phyloP scores from a whole-genome alignment of 2,797 vertebrate species.

The Bradypodion ventrale region DNA sequence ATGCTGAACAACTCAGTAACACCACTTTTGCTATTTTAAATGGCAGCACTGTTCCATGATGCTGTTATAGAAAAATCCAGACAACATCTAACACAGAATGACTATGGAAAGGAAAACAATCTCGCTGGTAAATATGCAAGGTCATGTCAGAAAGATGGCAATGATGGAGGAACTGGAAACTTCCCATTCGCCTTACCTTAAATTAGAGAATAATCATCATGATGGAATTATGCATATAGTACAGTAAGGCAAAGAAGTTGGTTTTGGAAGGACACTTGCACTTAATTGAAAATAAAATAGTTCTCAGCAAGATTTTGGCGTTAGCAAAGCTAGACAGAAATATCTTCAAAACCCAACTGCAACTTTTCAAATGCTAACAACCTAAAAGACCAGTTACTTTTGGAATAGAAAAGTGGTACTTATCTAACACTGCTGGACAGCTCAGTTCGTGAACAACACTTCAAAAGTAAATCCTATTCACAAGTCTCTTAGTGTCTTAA shows the following conservation, averaged over 20 bases:
- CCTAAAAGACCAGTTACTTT: constrained; percentile 26
- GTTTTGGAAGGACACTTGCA: constrained; percentile 60
- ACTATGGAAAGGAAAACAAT: constrained; percentile 37
- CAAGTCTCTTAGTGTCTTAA: constrained; percentile 53
- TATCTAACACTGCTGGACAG: constrained; percentile 34
- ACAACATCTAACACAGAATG: constrained; percentile 39
- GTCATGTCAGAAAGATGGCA: neutral
- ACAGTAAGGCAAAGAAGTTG: constrained; percentile 56
- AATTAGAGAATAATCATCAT: constrained; percentile 20
- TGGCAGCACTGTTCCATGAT: constrained; percentile 60
- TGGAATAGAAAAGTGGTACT: constrained; percentile 21
- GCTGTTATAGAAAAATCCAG: constrained; percentile 44
- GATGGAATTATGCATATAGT: constrained; percentile 10
- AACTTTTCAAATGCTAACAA: constrained; percentile 50
- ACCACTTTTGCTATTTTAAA: constrained; percentile 40
- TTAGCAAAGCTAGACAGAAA: constrained; percentile 18
- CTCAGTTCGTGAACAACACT: constrained; percentile 50
- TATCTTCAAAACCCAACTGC: constrained; percentile 36
- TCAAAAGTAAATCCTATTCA: constrained; percentile 56
- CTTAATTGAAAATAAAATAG: constrained; percentile 52
- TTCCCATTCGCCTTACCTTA: constrained; percentile 9
- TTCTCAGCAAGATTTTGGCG: constrained; percentile 35
- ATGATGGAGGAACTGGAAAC: constrained; percentile 27
- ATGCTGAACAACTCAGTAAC: constrained; percentile 42
- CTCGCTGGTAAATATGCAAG: constrained; percentile 31